These are phyloP conservation scores for Neosilurus hyrtlii DNA, from an alignment of 2,797 vertebrate genomes.

Conservation along the genomic window DNA sequence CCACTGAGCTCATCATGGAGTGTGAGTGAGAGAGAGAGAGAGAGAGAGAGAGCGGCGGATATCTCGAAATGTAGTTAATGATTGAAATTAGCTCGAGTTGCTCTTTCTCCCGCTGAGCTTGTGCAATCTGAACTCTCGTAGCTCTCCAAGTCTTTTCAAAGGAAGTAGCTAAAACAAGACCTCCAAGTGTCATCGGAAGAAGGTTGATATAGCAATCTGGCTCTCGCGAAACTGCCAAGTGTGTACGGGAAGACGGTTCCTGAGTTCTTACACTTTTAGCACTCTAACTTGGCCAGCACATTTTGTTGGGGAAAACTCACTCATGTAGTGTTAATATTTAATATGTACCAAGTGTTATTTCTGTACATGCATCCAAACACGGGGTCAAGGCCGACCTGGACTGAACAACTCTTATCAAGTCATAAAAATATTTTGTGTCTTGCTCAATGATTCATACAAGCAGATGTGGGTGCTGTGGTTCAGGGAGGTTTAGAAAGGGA, in stretches of 20 bases:
- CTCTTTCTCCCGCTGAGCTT: conserved; percentile 48
- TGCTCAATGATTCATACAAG: not conserved
- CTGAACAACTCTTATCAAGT: not conserved
- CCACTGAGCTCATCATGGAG: not conserved
- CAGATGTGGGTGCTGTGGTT: not conserved
- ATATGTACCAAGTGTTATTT: not conserved
- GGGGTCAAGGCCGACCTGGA: not conserved
- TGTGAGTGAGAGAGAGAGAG: not conserved
- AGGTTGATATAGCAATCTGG: not conserved
- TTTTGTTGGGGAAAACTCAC: not conserved
- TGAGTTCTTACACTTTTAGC: not conserved
- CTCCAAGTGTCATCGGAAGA: conserved; percentile 2
- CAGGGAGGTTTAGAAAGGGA: not conserved
- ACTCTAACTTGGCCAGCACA: not conserved
- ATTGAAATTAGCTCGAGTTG: conserved; percentile 42
- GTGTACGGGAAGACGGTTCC: not conserved
- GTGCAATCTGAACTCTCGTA: conserved; percentile 53
- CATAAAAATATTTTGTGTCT: not conserved
- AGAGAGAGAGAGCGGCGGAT: not conserved
- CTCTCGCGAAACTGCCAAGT: not conserved
- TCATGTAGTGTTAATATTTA: not conserved
- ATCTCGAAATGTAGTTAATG: conserved; percentile 42
- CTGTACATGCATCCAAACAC: not conserved
- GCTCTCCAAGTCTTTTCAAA: conserved; percentile 47
- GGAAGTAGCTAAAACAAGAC: conserved; percentile 32